Base-by-base conservation (phyloP, 2,888 invertebrate genomes). In the Himalopsyche japonica region DNA sequence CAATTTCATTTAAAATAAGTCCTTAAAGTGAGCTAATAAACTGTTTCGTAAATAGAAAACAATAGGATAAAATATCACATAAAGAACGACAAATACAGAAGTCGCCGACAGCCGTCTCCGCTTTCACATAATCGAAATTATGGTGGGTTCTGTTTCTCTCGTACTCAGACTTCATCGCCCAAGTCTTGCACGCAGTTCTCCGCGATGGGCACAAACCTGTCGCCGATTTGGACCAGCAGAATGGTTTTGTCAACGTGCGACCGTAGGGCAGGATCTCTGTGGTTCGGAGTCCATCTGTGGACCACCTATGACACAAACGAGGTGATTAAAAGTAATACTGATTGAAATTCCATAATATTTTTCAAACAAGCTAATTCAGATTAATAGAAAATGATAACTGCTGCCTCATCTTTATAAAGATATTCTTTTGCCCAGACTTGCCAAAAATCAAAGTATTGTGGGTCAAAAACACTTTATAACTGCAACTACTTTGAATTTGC, bases 191-290 rank as follows among this genome's bases (percentile, higher is more conserved):
- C 96, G 85, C 98, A 98, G 88, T 94, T 94, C 90, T 98, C 98
- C 0, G 97, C 97, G 81, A 98, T 97, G 20, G 98, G 98, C 86
- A 99, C 98, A 91, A 95, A 98, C 89, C 95, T 96, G 88, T 98
- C 98, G 20, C 97, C 97, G 78, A 98, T 96, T 91, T 97, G 97
- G n/a, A 99, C 94, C 20, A 99, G 94, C 24, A 98, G 93, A 85
- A 99, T 97, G 81, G 96, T 97, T 88, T 97, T 95, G 91, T 98
- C 98, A 20, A 98, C 96, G 90, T 98, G 98, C 5, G 98, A 98
- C 24, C 98, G 94, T 84, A 95, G 95, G 88, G 95, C 95, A 0
- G 96, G 95, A 89, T 98, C 98, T 81, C 96, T 94, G 91, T 99
- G 98, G 91, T 96, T 97, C 0, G 98, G 99, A 49, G 95, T 94